phyloP scores from a whole-genome alignment of 2,113 vertebrate species.

The Amazona guildingii region DNA sequence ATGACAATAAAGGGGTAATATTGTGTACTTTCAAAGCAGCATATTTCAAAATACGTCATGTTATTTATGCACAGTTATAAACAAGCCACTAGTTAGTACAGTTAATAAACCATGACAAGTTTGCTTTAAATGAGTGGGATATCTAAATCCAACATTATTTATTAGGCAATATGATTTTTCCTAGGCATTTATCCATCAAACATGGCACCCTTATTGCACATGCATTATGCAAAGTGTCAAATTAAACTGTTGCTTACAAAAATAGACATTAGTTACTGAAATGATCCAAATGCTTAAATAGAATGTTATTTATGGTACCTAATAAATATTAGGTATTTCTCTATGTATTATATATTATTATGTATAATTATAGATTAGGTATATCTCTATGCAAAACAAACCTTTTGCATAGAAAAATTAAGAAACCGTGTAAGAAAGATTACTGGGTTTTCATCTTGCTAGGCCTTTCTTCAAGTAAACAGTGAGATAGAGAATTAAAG shows the following conservation, averaged over 20 bases:
- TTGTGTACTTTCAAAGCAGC: conserved; percentile 31
- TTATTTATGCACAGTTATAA: conserved; percentile 75
- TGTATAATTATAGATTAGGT: neutral
- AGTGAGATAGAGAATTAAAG: neutral
- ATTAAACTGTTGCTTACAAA: conserved; percentile 82
- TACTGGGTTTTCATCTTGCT: neutral
- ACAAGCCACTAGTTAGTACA: conserved; percentile 70
- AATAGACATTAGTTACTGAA: conserved; percentile 77
- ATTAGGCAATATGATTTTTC: conserved; percentile 77
- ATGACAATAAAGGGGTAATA: neutral
- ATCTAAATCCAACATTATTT: conserved; percentile 77
- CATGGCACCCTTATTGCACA: conserved; percentile 73
- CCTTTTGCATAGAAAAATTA: neutral
- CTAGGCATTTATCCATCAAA: conserved; percentile 80
- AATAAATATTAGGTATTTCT: conserved; percentile 50
- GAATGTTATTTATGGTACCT: conserved; percentile 48
- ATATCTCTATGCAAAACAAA: neutral
- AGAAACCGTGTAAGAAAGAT: conserved; percentile 2
- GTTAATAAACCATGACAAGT: conserved; percentile 80
- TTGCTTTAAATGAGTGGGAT: conserved; percentile 77
- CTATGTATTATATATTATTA: neutral
- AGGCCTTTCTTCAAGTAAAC: neutral
- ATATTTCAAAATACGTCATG: conserved; percentile 46
- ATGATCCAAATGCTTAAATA: conserved; percentile 70
- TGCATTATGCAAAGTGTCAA: conserved; percentile 78